Evolutionary conservation across 2,888 invertebrate species (phyloP), one percentile per base, ranked within the genome.

Genomic region (Tetragonula carbonaria): DNA sequence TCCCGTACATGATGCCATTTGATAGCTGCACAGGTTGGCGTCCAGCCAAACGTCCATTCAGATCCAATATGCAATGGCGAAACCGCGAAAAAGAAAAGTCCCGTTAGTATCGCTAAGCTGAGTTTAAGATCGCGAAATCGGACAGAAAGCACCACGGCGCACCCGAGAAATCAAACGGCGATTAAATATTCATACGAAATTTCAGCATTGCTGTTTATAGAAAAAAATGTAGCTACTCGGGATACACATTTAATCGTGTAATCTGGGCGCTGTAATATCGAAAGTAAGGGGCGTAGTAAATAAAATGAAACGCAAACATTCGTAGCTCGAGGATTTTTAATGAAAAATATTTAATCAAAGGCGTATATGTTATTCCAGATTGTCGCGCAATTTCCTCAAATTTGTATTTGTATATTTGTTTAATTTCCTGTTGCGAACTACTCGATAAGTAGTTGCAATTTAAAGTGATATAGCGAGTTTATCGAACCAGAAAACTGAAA

Each of bases 31-130:
- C 80, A 59, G 65, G 63, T 82, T 90, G 88, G 88, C 90, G 68
- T 38, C 28, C 28, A 45, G 90, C 90, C 90, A 90, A 80, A 75
- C 50, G 62, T 79, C 77, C 4, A 86, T 88, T 85, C 77, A 86
- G 87, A 85, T 71, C 75, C 85, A 79, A 89, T 85, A 90, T 79
- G 80, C 68, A 74, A 75, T 77, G n/a, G 82, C 33, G 79, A 62
- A 77, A 80, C 21, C 66, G 51, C 14, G 63, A 70, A 79, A 28
- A 86, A 68, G 72, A 82, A 84, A 73, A 14, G 28, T 68, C 21
- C 21, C 38, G 53, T 23, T 51, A 55, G 28, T 70, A 68, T 2
- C 45, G 45, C 53, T 63, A 76, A 86, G 78, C 50, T 18, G 28
- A 62, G 67, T 62, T 53, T 67, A 45, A 84, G 55, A 71, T 73